Evolutionary conservation across 2,888 invertebrate species (phyloP), one percentile per base, ranked within the genome.

Genomic region (Alviniconcha strummeri): DNA sequence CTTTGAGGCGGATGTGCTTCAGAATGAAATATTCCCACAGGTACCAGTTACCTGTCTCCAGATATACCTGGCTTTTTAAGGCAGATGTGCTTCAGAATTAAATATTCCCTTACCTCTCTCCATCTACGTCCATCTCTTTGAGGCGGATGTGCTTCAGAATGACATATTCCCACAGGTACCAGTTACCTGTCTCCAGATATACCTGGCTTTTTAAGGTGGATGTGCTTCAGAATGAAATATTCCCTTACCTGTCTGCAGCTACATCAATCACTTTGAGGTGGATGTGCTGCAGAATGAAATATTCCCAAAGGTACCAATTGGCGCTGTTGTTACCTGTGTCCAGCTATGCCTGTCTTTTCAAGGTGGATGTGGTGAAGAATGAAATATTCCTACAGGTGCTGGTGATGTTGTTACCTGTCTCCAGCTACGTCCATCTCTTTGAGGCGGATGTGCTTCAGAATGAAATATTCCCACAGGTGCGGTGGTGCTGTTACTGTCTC

Each of bases 121-220:
- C 81, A 95, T 96, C 86, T 98, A 96, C 93, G 95, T 96, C 77
- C 95, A 95, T 88, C 95, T 96, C 52, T 96, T 98, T 91, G 95
- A 96, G 84, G 95, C 95, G 88, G 96, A 97, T 77, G 96, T 96
- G 92, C 94, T 98, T n/a, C 96, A 96, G 80, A 95, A 95, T 55
- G 95, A 96, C 78, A 96, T 98, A 89, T 94, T 98, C 90, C 98
- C 98, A n/a, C 97, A 98, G 95, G 96, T 96, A 94, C 95, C 96
- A 88, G 95, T 97, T 75, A 94, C 98, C 97, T 93, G 97, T 98
- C 90, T 95, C 95, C 81, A 95, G 96, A 86, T 98, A 96, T 93
- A 95, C 96, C 77, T 95, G 95, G 88, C 95, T 96, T 36, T 96
- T 98, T 91, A 95, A 96, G 84, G 95, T 95, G 88, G 96, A 97